Conservation (phyloP, 2,113 vertebrate genomes). For the Dicrurus megarhynchus region DNA sequence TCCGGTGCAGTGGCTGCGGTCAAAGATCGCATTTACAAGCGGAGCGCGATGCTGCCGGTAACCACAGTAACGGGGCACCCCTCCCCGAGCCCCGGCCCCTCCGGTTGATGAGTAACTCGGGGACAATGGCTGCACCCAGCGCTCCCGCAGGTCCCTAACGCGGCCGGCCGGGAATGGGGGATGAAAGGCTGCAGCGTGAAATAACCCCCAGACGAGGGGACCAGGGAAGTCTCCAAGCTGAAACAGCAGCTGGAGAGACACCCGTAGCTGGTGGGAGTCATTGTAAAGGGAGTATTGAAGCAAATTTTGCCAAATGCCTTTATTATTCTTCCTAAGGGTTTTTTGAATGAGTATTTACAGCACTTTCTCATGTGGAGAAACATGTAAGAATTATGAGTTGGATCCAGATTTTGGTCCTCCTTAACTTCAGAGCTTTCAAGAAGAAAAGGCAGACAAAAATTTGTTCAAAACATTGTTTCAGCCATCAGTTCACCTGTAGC, state of each 20-base stretch:
- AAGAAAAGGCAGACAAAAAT: background rate
- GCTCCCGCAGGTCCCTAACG: slow-evolving; percentile 45
- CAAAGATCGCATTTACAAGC: slow-evolving; percentile 62
- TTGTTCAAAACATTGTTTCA: background rate
- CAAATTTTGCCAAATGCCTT: background rate
- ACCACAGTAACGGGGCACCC: slow-evolving; percentile 60
- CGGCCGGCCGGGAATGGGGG: background rate
- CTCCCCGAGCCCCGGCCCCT: background rate
- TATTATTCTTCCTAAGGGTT: background rate
- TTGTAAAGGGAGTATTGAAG: background rate
- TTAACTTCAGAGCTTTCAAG: background rate
- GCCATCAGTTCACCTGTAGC: background rate
- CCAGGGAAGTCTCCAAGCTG: background rate
- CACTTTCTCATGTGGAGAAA: background rate
- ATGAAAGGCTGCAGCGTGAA: background rate
- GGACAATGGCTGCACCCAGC: slow-evolving; percentile 65
- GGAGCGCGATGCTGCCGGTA: slow-evolving; percentile 42
- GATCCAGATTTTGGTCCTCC: background rate
- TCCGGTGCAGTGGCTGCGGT: slow-evolving; percentile 10
- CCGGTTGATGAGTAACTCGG: slow-evolving; percentile 74
- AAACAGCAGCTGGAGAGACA: background rate
- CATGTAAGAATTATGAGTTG: background rate
- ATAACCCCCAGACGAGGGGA: background rate
- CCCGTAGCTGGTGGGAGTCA: background rate
- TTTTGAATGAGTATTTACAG: background rate